Percentiles rank a stretch among this genome's conserved stretches.
Evolutionary conservation across 2,888 invertebrate genomes (phyloP).

Genomic region (Belgica antarctica): DNA sequence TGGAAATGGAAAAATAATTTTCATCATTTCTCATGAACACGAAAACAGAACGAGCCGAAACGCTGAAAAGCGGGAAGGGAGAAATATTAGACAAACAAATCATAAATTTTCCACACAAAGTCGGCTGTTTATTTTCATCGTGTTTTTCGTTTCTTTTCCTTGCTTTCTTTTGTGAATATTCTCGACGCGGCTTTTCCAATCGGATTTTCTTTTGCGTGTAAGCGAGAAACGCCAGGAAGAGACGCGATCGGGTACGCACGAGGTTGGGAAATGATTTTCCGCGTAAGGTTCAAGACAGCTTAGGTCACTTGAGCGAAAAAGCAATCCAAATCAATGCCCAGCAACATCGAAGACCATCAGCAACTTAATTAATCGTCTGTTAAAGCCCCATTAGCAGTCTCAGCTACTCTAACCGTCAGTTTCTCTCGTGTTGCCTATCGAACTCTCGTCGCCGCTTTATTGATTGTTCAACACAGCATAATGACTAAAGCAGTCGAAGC

Average conservation of each 20-base stretch:
- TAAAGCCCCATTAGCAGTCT: too few relatives aligned
- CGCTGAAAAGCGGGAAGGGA: not conserved
- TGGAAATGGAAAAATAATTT: not conserved
- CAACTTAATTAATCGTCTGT: too few relatives aligned
- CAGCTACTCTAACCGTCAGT: too few relatives aligned
- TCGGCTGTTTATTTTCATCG: slow-evolving; percentile 32
- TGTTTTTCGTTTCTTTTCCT: not conserved
- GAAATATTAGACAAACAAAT: slow-evolving; percentile 39
- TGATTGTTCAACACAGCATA: not conserved
- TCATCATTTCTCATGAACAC: too few relatives aligned
- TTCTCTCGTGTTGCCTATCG: too few relatives aligned
- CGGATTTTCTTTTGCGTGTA: not conserved
- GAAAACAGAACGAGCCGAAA: not conserved
- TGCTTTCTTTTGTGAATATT: not conserved
- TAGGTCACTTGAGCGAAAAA: too few relatives aligned
- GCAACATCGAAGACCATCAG: too few relatives aligned
- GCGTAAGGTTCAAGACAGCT: too few relatives aligned
- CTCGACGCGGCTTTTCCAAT: not conserved
- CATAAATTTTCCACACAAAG: slow-evolving; percentile 17
- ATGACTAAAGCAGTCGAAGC: not conserved
- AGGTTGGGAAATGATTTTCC: not conserved
- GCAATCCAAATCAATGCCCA: too few relatives aligned
- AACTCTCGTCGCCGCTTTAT: not conserved
- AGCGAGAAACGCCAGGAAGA: not conserved
- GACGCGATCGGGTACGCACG: not conserved